Conservation (phyloP, 2,888 invertebrate genomes). For the Fissipunctia ypsillon region DNA sequence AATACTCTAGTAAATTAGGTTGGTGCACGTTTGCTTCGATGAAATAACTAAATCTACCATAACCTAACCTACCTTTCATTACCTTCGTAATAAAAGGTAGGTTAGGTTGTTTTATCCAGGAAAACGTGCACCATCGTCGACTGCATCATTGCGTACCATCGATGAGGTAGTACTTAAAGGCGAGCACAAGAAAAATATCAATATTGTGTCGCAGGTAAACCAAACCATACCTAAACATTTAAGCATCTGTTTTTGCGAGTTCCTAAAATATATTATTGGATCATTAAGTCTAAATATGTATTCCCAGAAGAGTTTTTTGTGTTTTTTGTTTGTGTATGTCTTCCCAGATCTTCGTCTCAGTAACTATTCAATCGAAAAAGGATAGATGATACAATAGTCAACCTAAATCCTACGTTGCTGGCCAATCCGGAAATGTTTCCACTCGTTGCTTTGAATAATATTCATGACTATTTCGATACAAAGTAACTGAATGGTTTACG, state of each 20-base stretch:
- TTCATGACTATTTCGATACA: conserved; percentile 5
- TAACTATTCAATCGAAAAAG: background rate
- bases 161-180: too few relatives aligned
- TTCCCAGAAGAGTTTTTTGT: too few relatives aligned
- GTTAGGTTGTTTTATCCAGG: background rate
- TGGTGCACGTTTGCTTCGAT: background rate
- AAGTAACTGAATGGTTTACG: background rate
- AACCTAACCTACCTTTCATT: too few relatives aligned
- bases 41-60: background rate
- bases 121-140: background rate
- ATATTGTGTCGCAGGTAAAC: background rate
- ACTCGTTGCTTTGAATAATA: background rate
- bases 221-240: too few relatives aligned
- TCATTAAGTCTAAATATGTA: background rate
- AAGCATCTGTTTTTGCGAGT: too few relatives aligned
- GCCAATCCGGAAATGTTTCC: background rate
- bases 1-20: background rate
- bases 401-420: background rate
- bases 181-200: background rate
- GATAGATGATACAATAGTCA: background rate
- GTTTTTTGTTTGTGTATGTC: too few relatives aligned
- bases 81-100: background rate
- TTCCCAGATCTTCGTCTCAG: background rate
- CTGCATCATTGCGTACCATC: background rate
- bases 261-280: background rate